Conservation (phyloP, 2,113 vertebrate genomes). For the Corythoichthys intestinalis region DNA sequence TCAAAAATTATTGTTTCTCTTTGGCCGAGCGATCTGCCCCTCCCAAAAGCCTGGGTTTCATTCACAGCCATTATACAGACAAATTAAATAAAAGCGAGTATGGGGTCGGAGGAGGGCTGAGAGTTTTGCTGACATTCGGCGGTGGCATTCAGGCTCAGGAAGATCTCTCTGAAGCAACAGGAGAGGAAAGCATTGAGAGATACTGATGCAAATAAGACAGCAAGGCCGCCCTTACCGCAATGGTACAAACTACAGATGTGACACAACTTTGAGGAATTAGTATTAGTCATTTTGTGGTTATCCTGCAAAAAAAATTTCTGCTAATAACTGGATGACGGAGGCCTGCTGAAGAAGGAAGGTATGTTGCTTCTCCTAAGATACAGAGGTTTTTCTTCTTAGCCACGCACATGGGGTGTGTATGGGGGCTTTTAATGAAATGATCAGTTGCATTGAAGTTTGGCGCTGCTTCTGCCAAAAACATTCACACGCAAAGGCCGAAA, state of each 20-base stretch:
- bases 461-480: background rate
- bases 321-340: conserved; percentile 4
- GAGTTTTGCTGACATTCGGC: conserved; percentile 23
- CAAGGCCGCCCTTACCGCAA: background rate
- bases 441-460: background rate
- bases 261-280: background rate
- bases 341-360: conserved; percentile 34
- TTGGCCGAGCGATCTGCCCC: conserved; percentile 76
- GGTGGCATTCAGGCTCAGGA: conserved; percentile 16
- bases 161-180: conserved; percentile 1
- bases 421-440: background rate
- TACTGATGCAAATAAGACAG: background rate
- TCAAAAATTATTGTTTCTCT: conserved; percentile 98
- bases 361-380: conserved; percentile 20
- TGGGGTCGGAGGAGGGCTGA: conserved; percentile 71
- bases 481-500: background rate
- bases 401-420: no score
- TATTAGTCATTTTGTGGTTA: background rate
- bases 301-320: conserved; percentile 5
- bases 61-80: conserved; percentile 93
- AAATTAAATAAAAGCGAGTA: conserved; percentile 99
- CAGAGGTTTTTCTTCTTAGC: conserved; percentile 15
- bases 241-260: background rate
- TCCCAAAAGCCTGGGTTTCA: conserved; percentile 69
- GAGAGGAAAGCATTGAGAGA: background rate